These are phyloP conservation scores for Xestia ashworthii DNA, from an alignment of 2,888 invertebrate species.

Conservation along the genomic window DNA sequence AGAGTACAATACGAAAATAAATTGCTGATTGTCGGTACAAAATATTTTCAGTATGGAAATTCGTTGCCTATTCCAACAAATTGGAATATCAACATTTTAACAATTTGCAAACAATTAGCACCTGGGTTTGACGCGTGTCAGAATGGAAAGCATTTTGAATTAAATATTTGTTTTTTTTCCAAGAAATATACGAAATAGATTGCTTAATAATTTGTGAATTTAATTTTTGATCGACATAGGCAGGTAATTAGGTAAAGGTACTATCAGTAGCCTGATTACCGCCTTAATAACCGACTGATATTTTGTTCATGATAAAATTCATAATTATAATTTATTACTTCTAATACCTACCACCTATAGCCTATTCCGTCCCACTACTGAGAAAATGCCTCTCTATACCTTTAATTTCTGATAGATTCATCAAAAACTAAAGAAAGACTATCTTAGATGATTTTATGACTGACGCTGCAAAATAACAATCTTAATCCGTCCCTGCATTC, in stretches of 20 bases:
- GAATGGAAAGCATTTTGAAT: conserved; percentile 21
- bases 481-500: conserved; percentile 33
- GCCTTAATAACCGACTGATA: neutral
- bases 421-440: neutral
- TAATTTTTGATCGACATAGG: neutral
- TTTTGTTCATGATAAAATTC: neutral
- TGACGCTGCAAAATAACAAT: neutral
- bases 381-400: no score
- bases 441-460: no score
- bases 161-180: conserved; percentile 13
- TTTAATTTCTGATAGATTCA: neutral
- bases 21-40: conserved; percentile 37
- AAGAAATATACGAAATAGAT: neutral
- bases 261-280: neutral
- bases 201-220: conserved; percentile 1
- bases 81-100: conserved; percentile 46
- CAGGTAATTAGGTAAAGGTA: neutral
- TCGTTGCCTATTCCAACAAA: conserved; percentile 30
- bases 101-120: conserved; percentile 57
- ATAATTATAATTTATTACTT: neutral
- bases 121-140: conserved; percentile 41
- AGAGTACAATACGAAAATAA: conserved; percentile 24
- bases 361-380: no score
- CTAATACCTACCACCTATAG: neutral
- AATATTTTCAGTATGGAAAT: conserved; percentile 50